Conservation (phyloP, 2,888 invertebrate genomes). For the Atethmia centrago region DNA sequence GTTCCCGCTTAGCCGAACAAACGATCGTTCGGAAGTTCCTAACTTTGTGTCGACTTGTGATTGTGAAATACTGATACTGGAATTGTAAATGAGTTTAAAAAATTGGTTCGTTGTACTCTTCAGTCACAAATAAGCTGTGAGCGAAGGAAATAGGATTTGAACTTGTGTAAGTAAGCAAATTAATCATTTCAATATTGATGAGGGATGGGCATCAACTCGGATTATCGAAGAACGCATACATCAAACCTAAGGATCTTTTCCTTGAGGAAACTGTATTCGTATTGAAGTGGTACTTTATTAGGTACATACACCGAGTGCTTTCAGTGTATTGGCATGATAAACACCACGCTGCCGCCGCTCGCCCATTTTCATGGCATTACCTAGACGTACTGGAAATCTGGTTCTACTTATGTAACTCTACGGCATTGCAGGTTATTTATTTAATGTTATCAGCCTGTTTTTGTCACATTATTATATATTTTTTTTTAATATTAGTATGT, state of each 20-base stretch:
- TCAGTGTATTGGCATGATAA: conserved; percentile 44
- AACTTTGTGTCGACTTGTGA: conserved; percentile 71
- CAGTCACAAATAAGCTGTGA: not conserved
- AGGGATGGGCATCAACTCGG: conserved; percentile 6
- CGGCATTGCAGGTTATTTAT: conserved; percentile 83
- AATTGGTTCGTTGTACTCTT: conserved; percentile 12
- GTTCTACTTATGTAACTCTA: conserved; percentile 82
- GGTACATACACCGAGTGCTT: conserved; percentile 25
- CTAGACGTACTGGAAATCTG: conserved; percentile 61
- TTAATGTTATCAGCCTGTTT: conserved; percentile 26
- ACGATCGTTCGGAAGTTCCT: conserved; percentile 70
- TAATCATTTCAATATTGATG: conserved; percentile 37
- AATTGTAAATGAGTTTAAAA: conserved; percentile 48
- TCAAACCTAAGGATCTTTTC: conserved; percentile 26
- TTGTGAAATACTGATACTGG: conserved; percentile 50
- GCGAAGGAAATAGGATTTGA: conserved; percentile 7
- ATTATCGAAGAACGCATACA: conserved; percentile 14
- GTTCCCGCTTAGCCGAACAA: conserved; percentile 46
- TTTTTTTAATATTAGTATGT: not conserved
- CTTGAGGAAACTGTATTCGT: conserved; percentile 10
- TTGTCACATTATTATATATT: not conserved
- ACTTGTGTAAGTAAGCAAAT: conserved; percentile 46
- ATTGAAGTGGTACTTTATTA: conserved; percentile 18
- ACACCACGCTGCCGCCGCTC: conserved; percentile 31
- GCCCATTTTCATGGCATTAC: conserved; percentile 55